Percentiles rank a stretch among this genome's conserved stretches.
phyloP scores from a whole-genome alignment of 2,797 vertebrate species.

The Cuculus canorus region DNA sequence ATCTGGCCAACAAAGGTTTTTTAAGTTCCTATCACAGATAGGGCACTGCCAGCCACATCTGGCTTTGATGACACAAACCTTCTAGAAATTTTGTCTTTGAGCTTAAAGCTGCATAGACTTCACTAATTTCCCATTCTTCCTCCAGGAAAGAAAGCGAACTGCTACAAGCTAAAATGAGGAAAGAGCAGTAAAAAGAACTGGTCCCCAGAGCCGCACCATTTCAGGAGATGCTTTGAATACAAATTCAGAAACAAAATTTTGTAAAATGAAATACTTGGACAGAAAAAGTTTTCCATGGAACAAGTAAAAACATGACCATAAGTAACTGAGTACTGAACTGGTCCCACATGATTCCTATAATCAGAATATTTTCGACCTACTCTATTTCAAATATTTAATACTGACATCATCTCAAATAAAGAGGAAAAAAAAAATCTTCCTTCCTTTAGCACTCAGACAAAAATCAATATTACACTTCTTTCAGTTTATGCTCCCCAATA shows the following conservation, averaged over 20 bases:
- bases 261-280: rapidly evolving
- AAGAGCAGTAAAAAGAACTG: background rate
- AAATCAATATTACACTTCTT: background rate
- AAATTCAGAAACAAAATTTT: background rate
- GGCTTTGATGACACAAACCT: background rate
- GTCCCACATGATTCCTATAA: background rate
- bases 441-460: background rate
- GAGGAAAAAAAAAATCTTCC: background rate
- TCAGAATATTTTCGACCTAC: background rate
- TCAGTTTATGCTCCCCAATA: background rate
- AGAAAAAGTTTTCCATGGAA: background rate
- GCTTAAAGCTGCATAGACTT: background rate
- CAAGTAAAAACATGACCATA: background rate
- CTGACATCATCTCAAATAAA: background rate
- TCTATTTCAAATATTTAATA: background rate
- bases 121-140: background rate
- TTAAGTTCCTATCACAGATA: background rate
- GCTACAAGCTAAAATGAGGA: background rate
- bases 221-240: background rate
- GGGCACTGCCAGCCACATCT: background rate
- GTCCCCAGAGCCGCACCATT: background rate
- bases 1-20: background rate
- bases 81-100: background rate
- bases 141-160: background rate
- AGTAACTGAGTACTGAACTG: background rate